Evolutionary conservation across 2,797 vertebrate genomes (phyloP).

Genomic region (Rousettus madagascariensis): DNA sequence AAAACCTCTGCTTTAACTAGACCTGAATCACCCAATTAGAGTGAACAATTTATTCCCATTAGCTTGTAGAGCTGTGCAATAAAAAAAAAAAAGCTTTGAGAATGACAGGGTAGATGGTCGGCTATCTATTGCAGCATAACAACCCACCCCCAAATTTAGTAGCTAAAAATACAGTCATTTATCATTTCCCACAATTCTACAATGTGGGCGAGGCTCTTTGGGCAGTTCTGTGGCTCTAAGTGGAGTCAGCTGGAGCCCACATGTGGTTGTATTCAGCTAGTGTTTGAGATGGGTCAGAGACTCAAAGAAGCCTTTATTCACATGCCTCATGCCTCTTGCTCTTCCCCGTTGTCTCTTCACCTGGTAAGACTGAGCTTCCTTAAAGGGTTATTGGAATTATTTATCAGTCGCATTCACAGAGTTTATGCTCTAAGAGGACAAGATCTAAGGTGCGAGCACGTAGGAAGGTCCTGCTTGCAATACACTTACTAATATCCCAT

Average conservation of each 20-base stretch:
- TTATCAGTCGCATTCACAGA: not conserved
- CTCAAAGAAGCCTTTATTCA: not conserved
- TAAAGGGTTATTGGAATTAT: not conserved
- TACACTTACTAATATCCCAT: not conserved
- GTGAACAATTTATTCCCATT: not conserved
- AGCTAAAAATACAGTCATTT: not conserved
- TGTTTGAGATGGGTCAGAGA: not conserved
- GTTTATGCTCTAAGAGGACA: not conserved
- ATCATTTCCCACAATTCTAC: not conserved
- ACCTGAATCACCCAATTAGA: not conserved
- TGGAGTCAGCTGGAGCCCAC: not conserved
- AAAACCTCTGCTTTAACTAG: not conserved
- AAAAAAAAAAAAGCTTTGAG: not conserved
- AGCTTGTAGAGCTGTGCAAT: not conserved
- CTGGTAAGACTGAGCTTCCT: not conserved
- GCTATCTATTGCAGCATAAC: not conserved
- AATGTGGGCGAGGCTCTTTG: not conserved
- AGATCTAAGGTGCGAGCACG: not conserved
- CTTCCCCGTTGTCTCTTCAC: not conserved
- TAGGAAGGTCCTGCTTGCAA: not conserved
- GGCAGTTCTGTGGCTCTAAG: not conserved
- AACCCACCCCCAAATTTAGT: not conserved
- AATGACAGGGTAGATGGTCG: not conserved
- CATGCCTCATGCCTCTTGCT: not conserved
- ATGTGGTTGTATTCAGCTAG: not conserved